Conservation (phyloP, 2,797 vertebrate genomes). For the Malacoctenus gilli region DNA sequence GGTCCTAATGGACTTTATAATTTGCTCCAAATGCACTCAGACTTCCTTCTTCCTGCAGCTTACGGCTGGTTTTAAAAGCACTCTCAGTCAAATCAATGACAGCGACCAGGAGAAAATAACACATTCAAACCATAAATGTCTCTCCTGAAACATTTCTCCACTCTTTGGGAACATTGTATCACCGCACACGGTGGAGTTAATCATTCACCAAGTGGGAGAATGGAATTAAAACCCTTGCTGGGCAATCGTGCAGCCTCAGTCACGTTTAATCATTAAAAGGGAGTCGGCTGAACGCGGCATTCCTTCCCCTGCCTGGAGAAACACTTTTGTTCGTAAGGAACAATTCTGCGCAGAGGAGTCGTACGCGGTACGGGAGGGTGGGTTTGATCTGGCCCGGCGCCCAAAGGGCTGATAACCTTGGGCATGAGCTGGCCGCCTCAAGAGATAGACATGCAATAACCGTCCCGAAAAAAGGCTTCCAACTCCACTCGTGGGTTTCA, state of each 20-base stretch:
- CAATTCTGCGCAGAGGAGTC: slow-evolving; percentile 55
- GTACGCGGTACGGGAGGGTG: slow-evolving; percentile 38
- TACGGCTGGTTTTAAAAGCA: background rate
- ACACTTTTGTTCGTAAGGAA: slow-evolving; percentile 55
- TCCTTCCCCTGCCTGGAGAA: slow-evolving; percentile 50
- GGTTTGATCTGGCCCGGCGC: slow-evolving; percentile 51
- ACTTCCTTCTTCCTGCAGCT: background rate
- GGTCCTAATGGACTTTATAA: slow-evolving; percentile 9
- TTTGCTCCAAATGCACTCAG: slow-evolving; percentile 29
- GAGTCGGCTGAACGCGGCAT: slow-evolving; percentile 53
- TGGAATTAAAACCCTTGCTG: slow-evolving; percentile 25
- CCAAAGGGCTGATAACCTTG: slow-evolving; percentile 57
- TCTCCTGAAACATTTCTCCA: background rate
- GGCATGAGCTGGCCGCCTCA: slow-evolving; percentile 25
- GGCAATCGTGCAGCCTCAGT: slow-evolving; percentile 10
- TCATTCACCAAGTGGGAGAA: slow-evolving; percentile 20
- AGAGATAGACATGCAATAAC: slow-evolving; percentile 22
- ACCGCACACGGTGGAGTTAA: slow-evolving; percentile 27
- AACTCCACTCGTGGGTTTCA: slow-evolving; percentile 14
- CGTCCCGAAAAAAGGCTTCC: slow-evolving; percentile 5
- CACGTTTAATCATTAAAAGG: slow-evolving; percentile 66
- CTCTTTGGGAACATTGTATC: background rate
- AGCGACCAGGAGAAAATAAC: slow-evolving; percentile 2
- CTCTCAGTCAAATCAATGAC: slow-evolving; percentile 4
- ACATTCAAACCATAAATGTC: background rate